phyloP scores from a whole-genome alignment of 2,113 vertebrate genomes.

The Lucifuga dentata region DNA sequence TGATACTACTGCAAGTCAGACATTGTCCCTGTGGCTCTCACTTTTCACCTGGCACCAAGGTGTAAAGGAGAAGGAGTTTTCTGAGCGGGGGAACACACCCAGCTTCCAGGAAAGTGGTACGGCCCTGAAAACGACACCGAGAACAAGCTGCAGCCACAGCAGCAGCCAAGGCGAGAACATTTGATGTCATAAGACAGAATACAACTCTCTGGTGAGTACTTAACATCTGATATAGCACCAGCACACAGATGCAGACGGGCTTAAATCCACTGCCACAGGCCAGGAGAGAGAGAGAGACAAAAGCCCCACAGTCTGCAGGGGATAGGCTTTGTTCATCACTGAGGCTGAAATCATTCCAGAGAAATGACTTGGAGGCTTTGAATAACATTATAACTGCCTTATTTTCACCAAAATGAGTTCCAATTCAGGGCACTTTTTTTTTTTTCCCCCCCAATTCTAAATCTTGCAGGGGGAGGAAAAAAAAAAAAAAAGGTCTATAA shows the following conservation, averaged over 20 bases:
- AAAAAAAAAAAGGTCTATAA: too few relatives aligned
- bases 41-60: constrained; percentile 31
- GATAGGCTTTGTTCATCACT: constrained; percentile 49
- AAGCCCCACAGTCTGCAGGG: constrained; percentile 62
- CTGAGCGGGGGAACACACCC: constrained; percentile 31
- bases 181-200: constrained; percentile 60
- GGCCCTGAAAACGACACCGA: constrained; percentile 52
- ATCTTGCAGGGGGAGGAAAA: too few relatives aligned
- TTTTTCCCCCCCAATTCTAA: too few relatives aligned
- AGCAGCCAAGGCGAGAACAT: constrained; percentile 55
- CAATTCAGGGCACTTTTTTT: too few relatives aligned
- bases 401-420: too few relatives aligned
- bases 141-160: constrained; percentile 33
- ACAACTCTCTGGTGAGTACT: constrained; percentile 68
- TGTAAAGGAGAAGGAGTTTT: constrained; percentile 13
- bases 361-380: constrained; percentile 60
- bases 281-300: constrained; percentile 57
- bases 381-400: constrained; percentile 53
- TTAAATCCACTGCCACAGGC: constrained; percentile 70
- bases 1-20: constrained; percentile 10
- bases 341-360: constrained; percentile 50
- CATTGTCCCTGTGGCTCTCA: constrained; percentile 18
- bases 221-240: constrained; percentile 64
- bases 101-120: constrained; percentile 30
- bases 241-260: constrained; percentile 68